Percentiles rank a stretch among this genome's conserved stretches.
These are phyloP conservation scores for Oceanodroma leucorhoa DNA, from an alignment of 2,797 vertebrate genomes.

Conservation along the genomic window DNA sequence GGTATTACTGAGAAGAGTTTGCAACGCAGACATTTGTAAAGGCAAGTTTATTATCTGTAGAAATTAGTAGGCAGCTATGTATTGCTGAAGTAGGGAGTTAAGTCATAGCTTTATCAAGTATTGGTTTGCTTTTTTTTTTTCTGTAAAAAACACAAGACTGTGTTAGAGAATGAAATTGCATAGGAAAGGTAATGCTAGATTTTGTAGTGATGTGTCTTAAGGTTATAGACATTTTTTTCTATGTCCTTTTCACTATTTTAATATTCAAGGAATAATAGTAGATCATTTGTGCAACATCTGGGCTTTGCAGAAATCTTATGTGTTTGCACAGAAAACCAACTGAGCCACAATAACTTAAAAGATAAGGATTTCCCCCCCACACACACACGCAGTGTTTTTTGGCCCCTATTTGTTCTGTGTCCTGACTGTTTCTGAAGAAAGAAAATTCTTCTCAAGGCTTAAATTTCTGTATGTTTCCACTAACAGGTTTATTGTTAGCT, in stretches of 20 bases:
- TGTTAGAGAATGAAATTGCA: neutral
- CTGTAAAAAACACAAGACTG: neutral
- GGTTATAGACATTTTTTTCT: neutral
- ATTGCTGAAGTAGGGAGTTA: neutral
- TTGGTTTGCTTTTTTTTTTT: neutral
- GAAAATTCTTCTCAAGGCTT: neutral
- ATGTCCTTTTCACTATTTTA: neutral
- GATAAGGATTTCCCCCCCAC: neutral
- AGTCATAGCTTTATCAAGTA: neutral
- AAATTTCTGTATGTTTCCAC: neutral
- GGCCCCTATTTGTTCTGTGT: neutral
- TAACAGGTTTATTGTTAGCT: neutral
- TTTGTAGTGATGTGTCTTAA: neutral
- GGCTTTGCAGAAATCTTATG: neutral
- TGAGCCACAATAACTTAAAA: neutral
- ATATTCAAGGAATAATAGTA: neutral
- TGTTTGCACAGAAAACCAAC: neutral
- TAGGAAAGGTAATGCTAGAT: neutral
- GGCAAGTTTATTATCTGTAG: neutral
- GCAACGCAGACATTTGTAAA: neutral
- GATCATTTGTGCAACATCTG: neutral
- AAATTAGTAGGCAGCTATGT: neutral
- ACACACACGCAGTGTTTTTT: neutral
- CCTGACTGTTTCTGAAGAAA: neutral
- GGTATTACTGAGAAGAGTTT: neutral